Percentiles rank a stretch among this genome's conserved stretches.
These are phyloP conservation scores for Ctenosaura bakeri DNA, from an alignment of 2,797 vertebrate genomes.

Conservation along the genomic window DNA sequence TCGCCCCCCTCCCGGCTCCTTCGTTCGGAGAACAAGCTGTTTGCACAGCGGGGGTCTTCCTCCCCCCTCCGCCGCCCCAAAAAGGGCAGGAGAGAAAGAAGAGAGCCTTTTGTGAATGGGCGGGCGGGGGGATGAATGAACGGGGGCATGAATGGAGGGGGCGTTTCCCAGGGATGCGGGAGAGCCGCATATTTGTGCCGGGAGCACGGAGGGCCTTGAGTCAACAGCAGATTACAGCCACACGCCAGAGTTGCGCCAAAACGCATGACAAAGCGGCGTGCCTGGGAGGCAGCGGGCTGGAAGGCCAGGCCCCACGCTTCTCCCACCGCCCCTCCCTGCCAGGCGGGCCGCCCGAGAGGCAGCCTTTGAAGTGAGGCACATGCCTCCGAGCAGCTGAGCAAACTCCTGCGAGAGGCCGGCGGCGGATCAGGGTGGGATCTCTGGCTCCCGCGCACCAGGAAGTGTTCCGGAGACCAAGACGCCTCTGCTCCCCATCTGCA, in stretches of 20 bases:
- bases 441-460: rapidly evolving
- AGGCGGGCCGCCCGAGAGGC: not conserved
- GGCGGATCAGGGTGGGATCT: no score
- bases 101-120: constrained; percentile 73
- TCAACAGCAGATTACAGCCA: constrained; percentile 51
- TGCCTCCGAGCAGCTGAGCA: not conserved
- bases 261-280: not conserved
- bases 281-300: not conserved
- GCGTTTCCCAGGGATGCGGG: constrained; percentile 18
- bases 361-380: not conserved
- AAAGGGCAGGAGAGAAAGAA: not conserved
- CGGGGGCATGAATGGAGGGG: not conserved
- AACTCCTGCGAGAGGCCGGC: not conserved
- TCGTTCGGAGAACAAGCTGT: constrained; percentile 74
- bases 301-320: constrained; percentile 3
- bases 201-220: constrained; percentile 15
- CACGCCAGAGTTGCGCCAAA: not conserved
- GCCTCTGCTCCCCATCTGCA: not conserved
- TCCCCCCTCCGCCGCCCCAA: not conserved
- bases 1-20: constrained; percentile 53
- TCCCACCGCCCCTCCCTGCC: rapidly evolving
- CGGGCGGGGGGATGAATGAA: not conserved
- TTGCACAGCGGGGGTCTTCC: constrained; percentile 76
- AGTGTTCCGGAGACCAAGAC: rapidly evolving
- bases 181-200: constrained; percentile 66